Evolutionary conservation across 2,113 vertebrate genomes (phyloP).

Genomic region (Forbesichthys agassizii): DNA sequence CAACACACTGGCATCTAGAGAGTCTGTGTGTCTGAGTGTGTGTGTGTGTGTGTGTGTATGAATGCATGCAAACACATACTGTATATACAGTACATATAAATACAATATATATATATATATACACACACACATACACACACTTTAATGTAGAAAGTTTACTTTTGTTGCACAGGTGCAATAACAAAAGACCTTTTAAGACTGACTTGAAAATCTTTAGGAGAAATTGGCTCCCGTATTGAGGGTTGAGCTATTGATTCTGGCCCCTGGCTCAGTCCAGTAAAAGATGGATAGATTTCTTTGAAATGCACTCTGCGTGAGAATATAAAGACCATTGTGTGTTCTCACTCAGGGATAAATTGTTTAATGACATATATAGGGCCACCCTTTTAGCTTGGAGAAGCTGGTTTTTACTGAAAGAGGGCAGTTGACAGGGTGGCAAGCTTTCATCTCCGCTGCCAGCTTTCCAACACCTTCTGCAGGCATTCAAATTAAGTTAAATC

Average conservation of each 20-base stretch:
- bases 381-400: constrained; percentile 62
- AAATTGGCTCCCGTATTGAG: constrained; percentile 78
- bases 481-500: constrained; percentile 71
- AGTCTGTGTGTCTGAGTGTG: too few species aligned
- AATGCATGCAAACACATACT: too few species aligned
- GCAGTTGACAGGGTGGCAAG: constrained; percentile 64
- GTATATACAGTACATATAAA: too few species aligned
- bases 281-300: constrained; percentile 81
- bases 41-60: too few species aligned
- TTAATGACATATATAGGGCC: constrained; percentile 69
- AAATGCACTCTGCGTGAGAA: constrained; percentile 74
- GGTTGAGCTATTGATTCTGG: constrained; percentile 76
- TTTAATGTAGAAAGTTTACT: constrained; percentile 74
- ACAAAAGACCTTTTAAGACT: constrained; percentile 80
- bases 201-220: constrained; percentile 81
- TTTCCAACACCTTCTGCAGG: constrained; percentile 48
- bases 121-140: constrained; percentile 21
- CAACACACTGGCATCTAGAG: too few species aligned
- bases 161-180: constrained; percentile 76
- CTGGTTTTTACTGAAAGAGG: constrained; percentile 52
- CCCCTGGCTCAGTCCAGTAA: constrained; percentile 73
- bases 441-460: constrained; percentile 49
- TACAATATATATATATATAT: too few species aligned
- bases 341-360: constrained; percentile 71
- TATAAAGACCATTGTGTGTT: constrained; percentile 75